Evolutionary conservation across 2,113 vertebrate genomes (phyloP).

Genomic region (human): DNA sequence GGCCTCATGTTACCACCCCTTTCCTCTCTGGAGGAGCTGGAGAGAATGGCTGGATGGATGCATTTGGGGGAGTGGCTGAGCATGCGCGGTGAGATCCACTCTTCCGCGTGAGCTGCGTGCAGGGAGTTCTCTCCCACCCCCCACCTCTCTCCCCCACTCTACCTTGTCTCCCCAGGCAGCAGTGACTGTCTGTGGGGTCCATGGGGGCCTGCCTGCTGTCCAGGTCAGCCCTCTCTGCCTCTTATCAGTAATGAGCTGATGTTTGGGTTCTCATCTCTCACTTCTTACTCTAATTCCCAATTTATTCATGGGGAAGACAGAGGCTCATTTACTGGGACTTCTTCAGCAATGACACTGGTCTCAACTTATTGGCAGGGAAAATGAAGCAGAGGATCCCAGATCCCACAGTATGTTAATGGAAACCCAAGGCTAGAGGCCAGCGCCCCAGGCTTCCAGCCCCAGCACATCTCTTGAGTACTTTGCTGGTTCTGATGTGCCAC

Average conservation of each 20-base stretch:
- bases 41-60: background rate
- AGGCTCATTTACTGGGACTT: background rate
- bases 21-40: background rate
- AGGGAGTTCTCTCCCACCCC: background rate
- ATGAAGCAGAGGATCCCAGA: background rate
- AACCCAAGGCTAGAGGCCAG: background rate
- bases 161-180: background rate
- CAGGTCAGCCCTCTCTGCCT: background rate
- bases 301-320: background rate
- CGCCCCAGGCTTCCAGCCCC: background rate
- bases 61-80: background rate
- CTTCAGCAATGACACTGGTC: background rate
- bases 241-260: background rate
- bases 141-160: background rate
- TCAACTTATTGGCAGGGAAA: too few relatives aligned
- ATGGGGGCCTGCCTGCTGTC: background rate
- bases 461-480: background rate
- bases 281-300: background rate
- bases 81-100: background rate
- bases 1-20: background rate
- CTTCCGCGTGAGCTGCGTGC: background rate
- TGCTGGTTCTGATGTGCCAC: too few relatives aligned
- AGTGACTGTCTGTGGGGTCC: background rate
- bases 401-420: too few relatives aligned
- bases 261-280: background rate